phyloP scores from a whole-genome alignment of 2,113 vertebrate species.

The Hymenochirus boettgeri region DNA sequence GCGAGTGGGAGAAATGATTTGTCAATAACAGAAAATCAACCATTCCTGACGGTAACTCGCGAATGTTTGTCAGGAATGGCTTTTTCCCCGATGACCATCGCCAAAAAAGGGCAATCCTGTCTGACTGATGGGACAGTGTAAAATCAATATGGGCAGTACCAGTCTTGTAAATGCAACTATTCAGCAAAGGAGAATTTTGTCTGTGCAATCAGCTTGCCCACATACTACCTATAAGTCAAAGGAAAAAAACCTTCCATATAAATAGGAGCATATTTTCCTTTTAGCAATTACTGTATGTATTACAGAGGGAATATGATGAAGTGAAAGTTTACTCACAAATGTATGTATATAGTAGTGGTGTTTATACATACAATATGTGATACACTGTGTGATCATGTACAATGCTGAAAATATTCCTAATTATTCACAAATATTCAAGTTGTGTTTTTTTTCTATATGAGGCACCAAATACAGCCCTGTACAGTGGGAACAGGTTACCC shows the following conservation, averaged over 20 bases:
- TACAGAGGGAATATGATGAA: slow-evolving; percentile 34
- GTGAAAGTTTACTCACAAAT: slow-evolving; percentile 23
- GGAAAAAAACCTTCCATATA: neutral
- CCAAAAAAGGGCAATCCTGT: too few species aligned
- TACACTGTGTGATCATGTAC: slow-evolving; percentile 27
- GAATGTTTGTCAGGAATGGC: too few species aligned
- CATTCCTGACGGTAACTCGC: too few species aligned
- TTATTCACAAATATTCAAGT: slow-evolving; percentile 9
- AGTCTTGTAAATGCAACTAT: neutral
- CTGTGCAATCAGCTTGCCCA: neutral
- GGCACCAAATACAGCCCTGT: slow-evolving; percentile 25
- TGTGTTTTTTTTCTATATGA: slow-evolving; percentile 26
- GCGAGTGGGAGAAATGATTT: too few species aligned
- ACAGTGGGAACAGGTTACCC: slow-evolving; percentile 25
- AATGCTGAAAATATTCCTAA: slow-evolving; percentile 17
- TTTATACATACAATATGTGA: slow-evolving; percentile 35
- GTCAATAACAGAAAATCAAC: too few species aligned
- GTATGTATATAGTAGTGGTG: slow-evolving; percentile 24
- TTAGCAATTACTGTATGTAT: neutral
- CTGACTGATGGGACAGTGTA: too few species aligned
- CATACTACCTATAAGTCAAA: neutral
- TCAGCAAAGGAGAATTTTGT: neutral
- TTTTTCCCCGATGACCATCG: too few species aligned
- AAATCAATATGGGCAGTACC: too few species aligned
- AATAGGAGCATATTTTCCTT: neutral